Evolutionary conservation across 2,888 invertebrate genomes (phyloP), one percentile per base, ranked within the genome.

Genomic region (Endomychus coccineus): DNA sequence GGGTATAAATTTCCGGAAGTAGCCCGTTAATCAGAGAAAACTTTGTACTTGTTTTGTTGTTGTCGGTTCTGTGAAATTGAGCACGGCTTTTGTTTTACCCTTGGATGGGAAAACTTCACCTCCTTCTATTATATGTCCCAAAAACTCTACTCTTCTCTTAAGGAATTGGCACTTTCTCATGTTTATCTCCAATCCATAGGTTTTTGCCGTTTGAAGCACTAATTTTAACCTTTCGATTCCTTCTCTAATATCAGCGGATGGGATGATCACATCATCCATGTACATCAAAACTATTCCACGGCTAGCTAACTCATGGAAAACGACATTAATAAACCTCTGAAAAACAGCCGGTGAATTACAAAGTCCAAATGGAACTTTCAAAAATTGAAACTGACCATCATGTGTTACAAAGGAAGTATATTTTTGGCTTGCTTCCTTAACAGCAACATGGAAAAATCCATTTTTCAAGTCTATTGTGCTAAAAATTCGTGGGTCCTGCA

Each of bases 381-480:
- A n/a, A n/a, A n/a, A n/a, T n/a, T n/a, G n/a, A n/a, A n/a, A n/a
- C n/a, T n/a, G n/a, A n/a, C n/a, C n/a, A 42, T 56, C 51, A 2
- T 52, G 56, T 51, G 56, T 55, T 35, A 52, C 41, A 43, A 61
- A 60, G 1, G 55, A 48, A 2, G 56, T 58, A 21, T 52, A 51
- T 39, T 53, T 44, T 3, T 46, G 37, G 3, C 51, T 52, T 7
- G 45, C 37, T 37, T 51, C 39, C 1, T 46, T 40, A 12, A 59
- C 17, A 10, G 27, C 23, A n/a, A 58, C 44, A 24, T 58, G 56
- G 30, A 55, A 43, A 28, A 55, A 59, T 1, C 47, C 56, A 41
- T 48, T 49, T 31, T 48, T 49, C 10, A 59, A 39, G 41, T 59
- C 56, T 12, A 59, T 34, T 6, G 27, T 46, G 3, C 50, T 49